A percentile compares a stretch with the other conserved stretches of the same genome.
Conservation (phyloP, 2,888 invertebrate genomes). For the Entomobrya multifasciata region DNA sequence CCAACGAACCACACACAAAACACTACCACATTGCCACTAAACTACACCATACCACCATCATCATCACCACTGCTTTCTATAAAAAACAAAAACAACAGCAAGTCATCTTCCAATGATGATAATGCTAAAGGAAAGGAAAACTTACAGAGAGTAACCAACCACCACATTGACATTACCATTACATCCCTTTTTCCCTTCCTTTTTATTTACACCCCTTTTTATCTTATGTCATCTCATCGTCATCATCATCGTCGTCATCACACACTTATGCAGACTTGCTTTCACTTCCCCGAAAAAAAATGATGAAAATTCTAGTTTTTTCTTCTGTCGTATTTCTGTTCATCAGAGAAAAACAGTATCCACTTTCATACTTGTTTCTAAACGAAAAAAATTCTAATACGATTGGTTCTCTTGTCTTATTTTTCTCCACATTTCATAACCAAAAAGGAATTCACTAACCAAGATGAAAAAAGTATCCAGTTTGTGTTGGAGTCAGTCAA, state of each 20-base stretch:
- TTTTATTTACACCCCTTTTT: slow-evolving; percentile 53
- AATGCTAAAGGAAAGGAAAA: not conserved
- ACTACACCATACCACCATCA: not conserved
- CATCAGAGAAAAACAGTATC: slow-evolving; percentile 18
- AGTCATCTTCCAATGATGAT: slow-evolving; percentile 13
- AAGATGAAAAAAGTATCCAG: slow-evolving; percentile 40
- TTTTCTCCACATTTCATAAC: not conserved
- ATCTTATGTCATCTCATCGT: slow-evolving; percentile 59
- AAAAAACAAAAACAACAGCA: not conserved
- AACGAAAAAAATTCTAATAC: slow-evolving; percentile 2
- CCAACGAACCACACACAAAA: slow-evolving; percentile 58
- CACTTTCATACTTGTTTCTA: not conserved
- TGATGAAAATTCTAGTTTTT: not conserved
- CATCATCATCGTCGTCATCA: slow-evolving; percentile 33
- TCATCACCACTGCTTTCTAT: not conserved
- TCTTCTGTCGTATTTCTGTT: not conserved
- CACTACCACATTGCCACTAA: not conserved
- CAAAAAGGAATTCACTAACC: slow-evolving; percentile 1
- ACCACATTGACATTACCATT: slow-evolving; percentile 68
- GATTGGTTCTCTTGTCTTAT: slow-evolving; percentile 16
- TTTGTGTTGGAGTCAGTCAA: slow-evolving; percentile 36
- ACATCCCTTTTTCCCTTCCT: slow-evolving; percentile 50
- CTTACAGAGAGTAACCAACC: slow-evolving; percentile 37
- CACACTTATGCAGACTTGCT: slow-evolving; percentile 49
- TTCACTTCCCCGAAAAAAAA: not conserved